Conservation (phyloP, 2,888 invertebrate genomes). For the Megalurothrips usitatus region DNA sequence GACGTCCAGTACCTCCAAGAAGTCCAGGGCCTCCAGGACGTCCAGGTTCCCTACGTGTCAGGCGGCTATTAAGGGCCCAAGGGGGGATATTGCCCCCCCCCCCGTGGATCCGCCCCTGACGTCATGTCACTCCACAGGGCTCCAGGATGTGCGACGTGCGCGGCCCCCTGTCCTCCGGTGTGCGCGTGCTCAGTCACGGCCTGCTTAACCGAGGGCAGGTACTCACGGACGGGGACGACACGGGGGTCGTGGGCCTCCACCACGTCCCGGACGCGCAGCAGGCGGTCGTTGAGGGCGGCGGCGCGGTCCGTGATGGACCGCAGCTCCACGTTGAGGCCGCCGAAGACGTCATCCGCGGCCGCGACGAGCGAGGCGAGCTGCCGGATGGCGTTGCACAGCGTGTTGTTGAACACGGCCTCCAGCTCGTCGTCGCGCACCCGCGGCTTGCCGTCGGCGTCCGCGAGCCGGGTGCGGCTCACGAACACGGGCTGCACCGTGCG, state of each 20-base stretch:
- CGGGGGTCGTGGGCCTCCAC: conserved; percentile 77
- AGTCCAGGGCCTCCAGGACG: background rate
- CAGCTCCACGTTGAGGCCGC: conserved; percentile 71
- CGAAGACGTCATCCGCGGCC: conserved; percentile 81
- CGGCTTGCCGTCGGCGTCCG: conserved; percentile 56
- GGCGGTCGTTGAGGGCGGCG: conserved; percentile 62
- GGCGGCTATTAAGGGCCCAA: background rate
- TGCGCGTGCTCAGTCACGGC: too few relatives aligned
- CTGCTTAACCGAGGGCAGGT: conserved; percentile 37
- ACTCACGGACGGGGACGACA: conserved; percentile 92
- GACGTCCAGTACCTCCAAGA: too few relatives aligned
- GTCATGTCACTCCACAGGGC: too few relatives aligned
- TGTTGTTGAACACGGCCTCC: conserved; percentile 81
- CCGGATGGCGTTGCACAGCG: conserved; percentile 74
- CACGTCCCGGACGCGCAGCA: conserved; percentile 64
- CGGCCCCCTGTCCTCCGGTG: too few relatives aligned
- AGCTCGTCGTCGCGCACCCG: conserved; percentile 68
- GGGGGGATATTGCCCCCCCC: background rate
- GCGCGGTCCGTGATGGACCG: conserved; percentile 70
- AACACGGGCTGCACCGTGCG: conserved; percentile 76
- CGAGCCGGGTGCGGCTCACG: conserved; percentile 59
- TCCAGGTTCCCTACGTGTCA: background rate
- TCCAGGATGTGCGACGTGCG: too few relatives aligned
- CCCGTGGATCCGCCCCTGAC: too few relatives aligned
- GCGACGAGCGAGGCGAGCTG: conserved; percentile 81